Evolutionary conservation across 1,140 invertebrate species (phyloP), one percentile per base, ranked within the genome.

Genomic region (Lanistes nyassanus): DNA sequence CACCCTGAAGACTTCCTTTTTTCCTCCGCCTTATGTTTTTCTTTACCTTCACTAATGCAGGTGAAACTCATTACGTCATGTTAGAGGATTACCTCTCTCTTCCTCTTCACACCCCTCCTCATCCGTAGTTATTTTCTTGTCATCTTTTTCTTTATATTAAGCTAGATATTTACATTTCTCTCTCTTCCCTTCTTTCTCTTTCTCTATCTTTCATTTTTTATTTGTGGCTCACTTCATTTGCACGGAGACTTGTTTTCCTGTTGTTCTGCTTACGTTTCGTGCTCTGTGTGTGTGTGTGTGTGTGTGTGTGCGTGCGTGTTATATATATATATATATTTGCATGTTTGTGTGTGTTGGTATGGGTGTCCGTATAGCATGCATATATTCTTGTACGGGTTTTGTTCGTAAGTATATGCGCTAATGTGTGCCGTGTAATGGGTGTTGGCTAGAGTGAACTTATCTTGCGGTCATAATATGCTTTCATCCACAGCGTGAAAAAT

Each of bases 1-100:
- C 62, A 65, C 62, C 62, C 31, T 65, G 62, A 62, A 62, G 23
- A 62, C 58, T n/a, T 62, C 58, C 11, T 31, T 16, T 31, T n/a
- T n/a, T 9, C 1, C 34, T n/a, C 58, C 58, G 26, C 23, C 58
- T 31, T 16, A 31, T 65, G 21, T 34, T 36, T 65, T 21, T 34
- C 62, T 65, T 9, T 34, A 9, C 11, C 62, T 16, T 31, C 62
- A 5, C 29, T 19, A 42, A 5, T 5, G 39, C 39, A 47, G 42
- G 42, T 47, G 42, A 47, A 47, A 47, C 29, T 65, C 62, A 9
- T 34, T 34, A 23, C 31, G 21, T 11, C 3, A 23, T 36, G 21
- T 3, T 1, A 26, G n/a, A 26, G n/a, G n/a, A 2, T 23, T 60
- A 6, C 2, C 1, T 9, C 7, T 9, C 58, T 60, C 58, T 23